Conservation (phyloP, 2,888 invertebrate genomes). For the Cylloceria caligata region DNA sequence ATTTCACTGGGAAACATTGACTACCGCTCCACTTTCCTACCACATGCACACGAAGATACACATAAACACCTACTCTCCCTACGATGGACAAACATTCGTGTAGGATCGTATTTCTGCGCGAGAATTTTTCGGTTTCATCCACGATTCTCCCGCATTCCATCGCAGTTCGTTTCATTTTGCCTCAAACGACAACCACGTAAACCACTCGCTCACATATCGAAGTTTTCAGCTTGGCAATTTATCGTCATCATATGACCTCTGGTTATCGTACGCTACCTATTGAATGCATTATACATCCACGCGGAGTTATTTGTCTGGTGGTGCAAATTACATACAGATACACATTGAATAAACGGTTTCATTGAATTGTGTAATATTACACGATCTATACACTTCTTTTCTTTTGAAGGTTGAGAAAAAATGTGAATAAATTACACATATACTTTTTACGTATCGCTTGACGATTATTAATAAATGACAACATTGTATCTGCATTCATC, state of each 20-base stretch:
- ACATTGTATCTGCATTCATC: too few species aligned
- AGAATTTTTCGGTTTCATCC: conserved; percentile 21
- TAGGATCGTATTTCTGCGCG: conserved; percentile 31
- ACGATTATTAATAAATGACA: too few species aligned
- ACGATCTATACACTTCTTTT: background rate
- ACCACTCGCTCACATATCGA: conserved; percentile 45
- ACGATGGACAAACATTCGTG: conserved; percentile 8
- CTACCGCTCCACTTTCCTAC: background rate
- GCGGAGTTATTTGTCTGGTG: conserved; percentile 26
- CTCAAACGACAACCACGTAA: conserved; percentile 26
- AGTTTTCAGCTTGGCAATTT: conserved; percentile 35
- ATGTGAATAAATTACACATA: too few species aligned
- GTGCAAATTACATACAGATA: background rate
- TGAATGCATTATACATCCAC: conserved; percentile 11
- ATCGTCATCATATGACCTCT: conserved; percentile 26
- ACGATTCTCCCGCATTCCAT: background rate
- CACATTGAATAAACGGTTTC: background rate
- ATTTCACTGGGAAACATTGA: conserved; percentile 32
- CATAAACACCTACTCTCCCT: background rate
- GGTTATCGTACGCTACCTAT: conserved; percentile 9
- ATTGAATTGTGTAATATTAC: conserved; percentile 47
- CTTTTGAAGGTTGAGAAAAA: too few species aligned
- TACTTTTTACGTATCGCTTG: too few species aligned
- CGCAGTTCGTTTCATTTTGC: background rate
- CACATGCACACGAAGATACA: background rate